phyloP scores from a whole-genome alignment of 2,888 invertebrate species.

The Thymelicus lineola region DNA sequence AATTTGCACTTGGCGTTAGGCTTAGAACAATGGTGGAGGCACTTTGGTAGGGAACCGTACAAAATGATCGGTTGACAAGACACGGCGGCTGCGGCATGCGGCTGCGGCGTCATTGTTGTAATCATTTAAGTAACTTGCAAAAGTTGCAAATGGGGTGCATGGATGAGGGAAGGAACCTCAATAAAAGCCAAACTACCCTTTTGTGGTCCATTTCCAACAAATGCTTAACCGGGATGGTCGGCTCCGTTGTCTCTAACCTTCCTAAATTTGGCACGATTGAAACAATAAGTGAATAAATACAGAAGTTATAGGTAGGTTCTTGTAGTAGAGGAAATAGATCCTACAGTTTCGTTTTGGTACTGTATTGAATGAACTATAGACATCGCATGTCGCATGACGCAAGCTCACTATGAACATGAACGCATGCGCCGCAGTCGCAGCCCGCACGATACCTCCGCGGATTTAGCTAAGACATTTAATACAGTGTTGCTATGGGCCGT shows the following conservation, averaged over 20 bases:
- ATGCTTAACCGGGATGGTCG: too few species aligned
- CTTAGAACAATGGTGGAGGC: slow-evolving; percentile 12
- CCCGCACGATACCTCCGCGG: not conserved
- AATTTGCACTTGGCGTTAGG: slow-evolving; percentile 29
- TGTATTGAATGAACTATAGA: too few species aligned
- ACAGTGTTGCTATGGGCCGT: slow-evolving; percentile 18
- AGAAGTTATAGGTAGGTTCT: too few species aligned
- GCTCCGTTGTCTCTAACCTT: too few species aligned
- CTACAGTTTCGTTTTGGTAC: too few species aligned
- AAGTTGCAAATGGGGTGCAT: not conserved
- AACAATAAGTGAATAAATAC: too few species aligned
- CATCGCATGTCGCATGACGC: not conserved
- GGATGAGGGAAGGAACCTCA: not conserved
- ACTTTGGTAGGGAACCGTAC: not conserved
- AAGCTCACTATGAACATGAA: not conserved
- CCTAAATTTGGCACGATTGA: too few species aligned
- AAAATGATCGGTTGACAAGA: not conserved
- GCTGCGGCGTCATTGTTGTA: too few species aligned
- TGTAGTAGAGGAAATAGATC: too few species aligned
- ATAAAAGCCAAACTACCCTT: too few species aligned
- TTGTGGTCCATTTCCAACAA: too few species aligned
- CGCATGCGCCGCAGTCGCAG: not conserved
- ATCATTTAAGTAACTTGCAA: too few species aligned
- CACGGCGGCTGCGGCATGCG: not conserved
- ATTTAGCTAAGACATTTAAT: slow-evolving; percentile 16